These are phyloP conservation scores for Hippocampus abdominalis DNA, from an alignment of 2,113 vertebrate genomes.

Conservation along the genomic window DNA sequence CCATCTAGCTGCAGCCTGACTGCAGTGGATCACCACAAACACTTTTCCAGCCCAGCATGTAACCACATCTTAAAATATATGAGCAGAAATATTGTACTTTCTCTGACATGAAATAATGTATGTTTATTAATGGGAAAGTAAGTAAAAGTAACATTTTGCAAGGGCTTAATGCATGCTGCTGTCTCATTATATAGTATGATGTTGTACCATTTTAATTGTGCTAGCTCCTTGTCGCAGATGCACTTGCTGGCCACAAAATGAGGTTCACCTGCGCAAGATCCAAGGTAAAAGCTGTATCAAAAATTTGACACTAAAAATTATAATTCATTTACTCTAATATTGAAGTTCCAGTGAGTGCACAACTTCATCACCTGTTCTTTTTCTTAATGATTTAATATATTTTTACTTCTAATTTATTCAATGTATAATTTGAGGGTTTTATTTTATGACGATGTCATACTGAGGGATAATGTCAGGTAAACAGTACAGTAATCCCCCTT, in stretches of 20 bases:
- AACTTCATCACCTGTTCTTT: not conserved
- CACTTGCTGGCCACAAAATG: not conserved
- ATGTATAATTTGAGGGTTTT: no score
- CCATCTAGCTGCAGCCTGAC: conserved; percentile 73
- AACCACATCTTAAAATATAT: not conserved
- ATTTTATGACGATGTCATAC: no score
- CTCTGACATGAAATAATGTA: not conserved
- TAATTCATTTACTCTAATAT: not conserved
- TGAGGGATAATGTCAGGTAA: no score
- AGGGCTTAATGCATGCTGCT: not conserved
- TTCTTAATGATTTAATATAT: not conserved
- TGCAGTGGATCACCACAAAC: conserved; percentile 29
- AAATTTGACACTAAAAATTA: not conserved
- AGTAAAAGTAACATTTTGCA: not conserved
- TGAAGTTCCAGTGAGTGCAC: not conserved
- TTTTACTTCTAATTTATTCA: no score
- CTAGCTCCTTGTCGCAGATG: not conserved
- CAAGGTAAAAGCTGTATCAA: not conserved
- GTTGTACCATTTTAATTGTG: not conserved
- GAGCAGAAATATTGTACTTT: not conserved
- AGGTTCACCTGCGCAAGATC: not conserved
- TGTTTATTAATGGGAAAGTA: not conserved
- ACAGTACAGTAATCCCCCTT: not conserved
- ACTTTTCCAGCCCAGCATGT: not conserved
- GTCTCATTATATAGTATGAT: not conserved